Evolutionary conservation across 2,888 invertebrate genomes (phyloP).

Genomic region (Exocentrus adspersus): DNA sequence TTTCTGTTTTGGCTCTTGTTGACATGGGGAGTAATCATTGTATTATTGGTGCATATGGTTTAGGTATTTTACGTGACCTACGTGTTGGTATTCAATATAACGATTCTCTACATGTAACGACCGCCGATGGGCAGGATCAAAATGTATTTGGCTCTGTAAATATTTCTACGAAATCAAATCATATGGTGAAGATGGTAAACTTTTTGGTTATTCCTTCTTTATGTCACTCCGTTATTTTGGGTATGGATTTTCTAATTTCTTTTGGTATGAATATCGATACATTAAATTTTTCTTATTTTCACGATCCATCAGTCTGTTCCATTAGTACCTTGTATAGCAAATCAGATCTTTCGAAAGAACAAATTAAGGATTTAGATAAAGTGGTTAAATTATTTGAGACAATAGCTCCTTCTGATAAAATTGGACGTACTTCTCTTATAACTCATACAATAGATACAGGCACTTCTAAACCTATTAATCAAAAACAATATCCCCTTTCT

Average conservation of each 20-base stretch:
- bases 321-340: not conserved
- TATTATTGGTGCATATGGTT: not conserved
- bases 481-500: not conserved
- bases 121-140: not conserved
- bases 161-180: not conserved
- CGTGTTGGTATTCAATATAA: not conserved
- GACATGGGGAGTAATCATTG: not conserved
- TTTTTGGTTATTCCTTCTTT: constrained; percentile 29
- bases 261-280: not conserved
- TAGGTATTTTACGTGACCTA: not conserved
- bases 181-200: constrained; percentile 32
- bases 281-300: too few relatives aligned
- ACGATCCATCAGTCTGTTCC: not conserved
- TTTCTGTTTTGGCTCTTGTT: not conserved
- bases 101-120: not conserved
- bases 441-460: not conserved
- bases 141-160: constrained; percentile 7
- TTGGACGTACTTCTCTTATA: not conserved
- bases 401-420: not conserved
- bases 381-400: not conserved
- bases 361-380: not conserved
- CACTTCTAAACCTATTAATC: not conserved
- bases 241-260: not conserved
- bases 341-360: not conserved
- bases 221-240: not conserved